Base-by-base conservation (phyloP, 2,888 invertebrate genomes). In the Hemithea aestivaria region DNA sequence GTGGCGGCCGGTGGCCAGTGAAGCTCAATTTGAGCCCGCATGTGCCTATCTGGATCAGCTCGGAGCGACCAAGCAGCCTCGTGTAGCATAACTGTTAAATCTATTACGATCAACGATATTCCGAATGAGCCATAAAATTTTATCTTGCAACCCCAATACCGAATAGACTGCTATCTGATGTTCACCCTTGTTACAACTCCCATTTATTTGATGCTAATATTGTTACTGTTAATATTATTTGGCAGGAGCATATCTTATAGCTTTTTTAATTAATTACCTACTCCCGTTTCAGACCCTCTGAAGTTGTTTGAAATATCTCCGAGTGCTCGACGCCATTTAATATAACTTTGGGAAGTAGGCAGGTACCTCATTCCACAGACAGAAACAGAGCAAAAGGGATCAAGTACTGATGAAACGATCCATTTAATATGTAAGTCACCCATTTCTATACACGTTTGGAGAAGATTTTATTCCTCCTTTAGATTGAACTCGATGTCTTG, bases 21-120 rank as follows among this genome's bases (percentile, higher is more conserved):
- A 63, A 67, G 74, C 68, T 73, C 78, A 75, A 79, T 82, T 75
- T 72, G 68, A 68, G 64, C 82, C 81, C 79, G 76, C 73, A 83
- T 80, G 62, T 58, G 67, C 61, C 68, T 72, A 71, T 68, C 66
- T 55, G 57, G 61, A 37, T 42, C 32, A 26, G 67, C 69, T 67
- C 65, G 38, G 62, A 60, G 56, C 58, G 60, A 56, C 57, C 56
- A 57, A 61, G 47, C 48, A 58, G 48, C 47, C 49, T 47, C 41
- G 53, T 39, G 42, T 47, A 52, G 54, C 51, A 64, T 66, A 61
- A 68, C 58, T 60, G 57, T 56, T 61, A 53, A 47, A 53, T 58
- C 60, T 62, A 65, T 67, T 62, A 64, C 64, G 50, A 49, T 60
- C 59, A 67, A 61, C 59, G 58, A 58, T 66, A 58, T 57, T 62